Evolutionary conservation across 2,888 invertebrate genomes (phyloP).

Genomic region (Peribatodes rhomboidaria): DNA sequence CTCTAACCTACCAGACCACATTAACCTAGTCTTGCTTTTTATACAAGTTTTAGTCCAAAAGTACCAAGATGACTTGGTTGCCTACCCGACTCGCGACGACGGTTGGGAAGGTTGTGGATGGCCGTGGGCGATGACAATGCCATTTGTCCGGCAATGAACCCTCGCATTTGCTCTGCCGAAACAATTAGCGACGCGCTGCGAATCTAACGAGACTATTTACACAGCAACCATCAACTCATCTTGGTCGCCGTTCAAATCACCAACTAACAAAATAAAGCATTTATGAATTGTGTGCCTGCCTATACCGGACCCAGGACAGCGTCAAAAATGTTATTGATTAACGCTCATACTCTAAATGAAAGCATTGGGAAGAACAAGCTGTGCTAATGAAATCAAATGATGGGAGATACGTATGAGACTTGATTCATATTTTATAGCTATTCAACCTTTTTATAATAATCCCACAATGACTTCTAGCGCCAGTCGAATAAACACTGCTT

Average conservation of each 20-base stretch:
- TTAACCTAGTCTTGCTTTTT: slow-evolving; percentile 17
- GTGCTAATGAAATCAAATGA: slow-evolving; percentile 27
- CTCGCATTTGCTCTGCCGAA: slow-evolving; percentile 81
- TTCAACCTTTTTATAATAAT: neutral
- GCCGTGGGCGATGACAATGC: slow-evolving; percentile 70
- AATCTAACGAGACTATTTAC: slow-evolving; percentile 68
- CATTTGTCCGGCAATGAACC: slow-evolving; percentile 81
- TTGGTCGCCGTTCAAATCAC: slow-evolving; percentile 42
- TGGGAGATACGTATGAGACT: neutral
- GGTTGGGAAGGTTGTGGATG: slow-evolving; percentile 48
- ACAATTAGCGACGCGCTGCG: slow-evolving; percentile 78
- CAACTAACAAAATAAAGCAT: slow-evolving; percentile 3
- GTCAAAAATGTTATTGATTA: slow-evolving; percentile 29
- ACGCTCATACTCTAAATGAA: slow-evolving; percentile 26
- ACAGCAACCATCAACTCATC: slow-evolving; percentile 49
- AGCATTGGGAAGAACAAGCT: slow-evolving; percentile 21
- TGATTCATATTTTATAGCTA: neutral
- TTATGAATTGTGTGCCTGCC: no score
- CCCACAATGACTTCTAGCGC: neutral
- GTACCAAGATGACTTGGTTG: slow-evolving; percentile 19
- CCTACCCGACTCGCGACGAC: slow-evolving; percentile 32
- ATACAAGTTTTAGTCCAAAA: slow-evolving; percentile 10
- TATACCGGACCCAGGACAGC: slow-evolving; percentile 14
- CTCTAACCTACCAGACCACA: slow-evolving; percentile 1
- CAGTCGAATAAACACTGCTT: neutral